Evolutionary conservation across 2,113 vertebrate genomes (phyloP).

Genomic region (Actinemys pallida): DNA sequence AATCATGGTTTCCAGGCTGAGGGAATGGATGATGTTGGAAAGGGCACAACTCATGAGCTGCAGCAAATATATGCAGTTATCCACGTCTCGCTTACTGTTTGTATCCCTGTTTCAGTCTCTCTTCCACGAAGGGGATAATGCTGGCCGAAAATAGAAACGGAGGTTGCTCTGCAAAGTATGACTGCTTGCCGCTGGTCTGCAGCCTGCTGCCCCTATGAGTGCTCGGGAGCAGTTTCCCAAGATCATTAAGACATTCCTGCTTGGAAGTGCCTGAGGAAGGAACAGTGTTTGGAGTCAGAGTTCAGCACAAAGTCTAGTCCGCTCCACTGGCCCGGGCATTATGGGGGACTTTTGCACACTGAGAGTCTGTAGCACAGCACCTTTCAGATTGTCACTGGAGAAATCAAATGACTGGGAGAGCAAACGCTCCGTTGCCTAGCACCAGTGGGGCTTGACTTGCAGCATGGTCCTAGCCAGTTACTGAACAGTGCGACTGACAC

Average conservation of each 20-base stretch:
- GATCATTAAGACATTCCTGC: not conserved
- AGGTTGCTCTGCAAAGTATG: not conserved
- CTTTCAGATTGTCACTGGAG: not conserved
- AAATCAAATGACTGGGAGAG: not conserved
- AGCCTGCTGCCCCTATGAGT: not conserved
- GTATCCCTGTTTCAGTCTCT: not conserved
- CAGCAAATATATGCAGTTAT: not conserved
- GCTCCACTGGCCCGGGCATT: not conserved
- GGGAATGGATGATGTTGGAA: not conserved
- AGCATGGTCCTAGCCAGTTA: not conserved
- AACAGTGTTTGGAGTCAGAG: not conserved
- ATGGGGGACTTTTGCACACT: not conserved
- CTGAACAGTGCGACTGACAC: not conserved
- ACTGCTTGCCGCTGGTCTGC: not conserved
- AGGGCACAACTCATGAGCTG: not conserved
- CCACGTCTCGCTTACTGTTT: fast-evolving
- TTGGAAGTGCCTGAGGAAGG: not conserved
- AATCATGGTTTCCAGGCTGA: not conserved
- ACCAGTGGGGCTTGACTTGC: not conserved
- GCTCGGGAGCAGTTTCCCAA: not conserved
- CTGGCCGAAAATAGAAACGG: not conserved
- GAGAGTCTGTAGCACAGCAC: not conserved
- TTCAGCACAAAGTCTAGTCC: not conserved
- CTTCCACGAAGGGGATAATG: not conserved
- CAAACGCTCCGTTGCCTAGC: not conserved